Percentiles rank a stretch among this genome's conserved stretches.
Conservation (phyloP, 64 coral and sea anemone genomes). For the Catalaphyllia jardinei region DNA sequence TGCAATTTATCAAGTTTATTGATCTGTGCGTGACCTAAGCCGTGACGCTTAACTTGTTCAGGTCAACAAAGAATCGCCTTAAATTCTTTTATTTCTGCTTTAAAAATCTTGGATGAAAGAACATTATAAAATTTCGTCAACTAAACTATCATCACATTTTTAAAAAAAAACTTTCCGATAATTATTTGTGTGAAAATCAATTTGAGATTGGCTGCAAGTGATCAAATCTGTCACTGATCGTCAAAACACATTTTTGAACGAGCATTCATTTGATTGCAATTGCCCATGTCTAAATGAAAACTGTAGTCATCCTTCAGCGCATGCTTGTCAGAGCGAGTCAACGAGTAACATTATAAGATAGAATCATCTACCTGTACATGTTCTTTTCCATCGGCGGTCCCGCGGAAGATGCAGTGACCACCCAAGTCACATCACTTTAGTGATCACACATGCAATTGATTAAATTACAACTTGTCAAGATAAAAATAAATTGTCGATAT, state of each 20-base stretch:
- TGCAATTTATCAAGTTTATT: too few relatives aligned
- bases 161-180: too few relatives aligned
- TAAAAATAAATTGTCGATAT: too few relatives aligned
- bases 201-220: slow-evolving; percentile 12
- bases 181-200: slow-evolving; percentile 9
- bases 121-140: background rate
- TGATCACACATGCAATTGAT: background rate
- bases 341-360: background rate
- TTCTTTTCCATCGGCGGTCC: background rate
- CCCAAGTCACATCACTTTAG: background rate
- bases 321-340: slow-evolving; percentile 29
- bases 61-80: too few relatives aligned
- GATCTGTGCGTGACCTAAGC: too few relatives aligned
- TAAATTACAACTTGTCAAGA: too few relatives aligned
- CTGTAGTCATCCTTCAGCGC: background rate
- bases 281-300: too few relatives aligned
- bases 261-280: too few relatives aligned
- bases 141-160: background rate
- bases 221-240: background rate
- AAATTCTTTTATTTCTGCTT: too few relatives aligned
- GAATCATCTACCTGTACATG: background rate
- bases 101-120: background rate
- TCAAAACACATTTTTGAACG: slow-evolving; percentile 4
- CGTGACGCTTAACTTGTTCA: too few relatives aligned
- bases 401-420: background rate